phyloP scores from a whole-genome alignment of 2,797 vertebrate genomes.

The Triplophysa bombifrons region DNA sequence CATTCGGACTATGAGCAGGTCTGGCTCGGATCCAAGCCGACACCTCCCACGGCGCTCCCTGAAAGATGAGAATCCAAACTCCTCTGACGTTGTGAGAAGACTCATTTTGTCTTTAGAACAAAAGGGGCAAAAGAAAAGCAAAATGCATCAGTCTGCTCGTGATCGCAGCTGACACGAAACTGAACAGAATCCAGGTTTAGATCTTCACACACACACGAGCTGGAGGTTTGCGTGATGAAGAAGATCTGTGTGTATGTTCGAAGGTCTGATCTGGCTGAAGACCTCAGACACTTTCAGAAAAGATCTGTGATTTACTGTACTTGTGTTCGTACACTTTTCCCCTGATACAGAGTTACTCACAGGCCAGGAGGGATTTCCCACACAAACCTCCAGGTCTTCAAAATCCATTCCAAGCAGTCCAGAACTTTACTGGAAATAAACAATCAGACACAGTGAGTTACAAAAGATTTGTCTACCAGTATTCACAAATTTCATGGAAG shows the following conservation, averaged over 20 bases:
- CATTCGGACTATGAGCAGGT: constrained; percentile 66
- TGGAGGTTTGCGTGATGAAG: constrained; percentile 1
- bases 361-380: constrained; percentile 8
- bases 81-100: constrained; percentile 67
- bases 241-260: not conserved
- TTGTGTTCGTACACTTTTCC: not conserved
- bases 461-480: not conserved
- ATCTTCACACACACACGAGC: constrained; percentile 2
- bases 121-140: constrained; percentile 70
- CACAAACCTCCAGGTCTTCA: constrained; percentile 15
- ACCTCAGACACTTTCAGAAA: constrained; percentile 5
- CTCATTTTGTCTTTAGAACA: constrained; percentile 47
- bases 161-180: constrained; percentile 60
- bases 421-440: constrained; percentile 19
- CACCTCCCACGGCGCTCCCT: constrained; percentile 33
- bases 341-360: constrained; percentile 8
- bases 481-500: no score
- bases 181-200: constrained; percentile 51
- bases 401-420: constrained; percentile 4
- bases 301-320: constrained; percentile 27
- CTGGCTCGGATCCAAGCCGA: constrained; percentile 60
- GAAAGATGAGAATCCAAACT: constrained; percentile 37
- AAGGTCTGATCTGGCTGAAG: constrained; percentile 18
- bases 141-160: constrained; percentile 72
- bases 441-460: no score